Evolutionary conservation across 2,888 invertebrate species (phyloP).

Genomic region (Sinotaia quadrata): DNA sequence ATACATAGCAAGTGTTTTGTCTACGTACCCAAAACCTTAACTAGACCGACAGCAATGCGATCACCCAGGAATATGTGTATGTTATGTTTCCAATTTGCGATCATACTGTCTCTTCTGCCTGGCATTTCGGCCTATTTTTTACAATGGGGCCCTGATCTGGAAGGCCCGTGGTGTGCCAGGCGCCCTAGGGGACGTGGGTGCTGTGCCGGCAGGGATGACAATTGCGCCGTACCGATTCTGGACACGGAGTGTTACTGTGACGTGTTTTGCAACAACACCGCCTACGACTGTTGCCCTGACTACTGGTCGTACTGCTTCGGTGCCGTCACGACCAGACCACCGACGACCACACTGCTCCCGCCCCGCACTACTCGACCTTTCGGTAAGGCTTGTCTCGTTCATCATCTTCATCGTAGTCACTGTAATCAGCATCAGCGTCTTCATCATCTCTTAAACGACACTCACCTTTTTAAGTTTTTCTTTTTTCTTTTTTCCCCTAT

Average conservation of each 20-base stretch:
- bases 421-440: no score
- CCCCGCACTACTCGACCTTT: constrained; percentile 30
- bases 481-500: no score
- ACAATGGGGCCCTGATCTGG: constrained; percentile 58
- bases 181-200: constrained; percentile 52
- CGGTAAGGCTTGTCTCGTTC: background rate
- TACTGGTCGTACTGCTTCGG: constrained; percentile 83
- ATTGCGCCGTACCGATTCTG: constrained; percentile 85
- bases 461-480: no score
- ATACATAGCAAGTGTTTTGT: no score
- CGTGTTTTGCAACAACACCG: constrained; percentile 86
- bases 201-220: constrained; percentile 84
- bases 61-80: no score
- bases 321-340: constrained; percentile 32
- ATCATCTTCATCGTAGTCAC: no score
- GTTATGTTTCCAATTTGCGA: background rate
- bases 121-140: constrained; percentile 19
- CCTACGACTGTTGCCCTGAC: constrained; percentile 94
- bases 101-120: background rate
- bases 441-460: no score
- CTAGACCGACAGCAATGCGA: no score
- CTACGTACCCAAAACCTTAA: no score
- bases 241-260: constrained; percentile 94
- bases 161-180: constrained; percentile 56
- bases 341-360: constrained; percentile 30